Conservation (phyloP, 2,888 invertebrate genomes). For the Mythimna vitellina region DNA sequence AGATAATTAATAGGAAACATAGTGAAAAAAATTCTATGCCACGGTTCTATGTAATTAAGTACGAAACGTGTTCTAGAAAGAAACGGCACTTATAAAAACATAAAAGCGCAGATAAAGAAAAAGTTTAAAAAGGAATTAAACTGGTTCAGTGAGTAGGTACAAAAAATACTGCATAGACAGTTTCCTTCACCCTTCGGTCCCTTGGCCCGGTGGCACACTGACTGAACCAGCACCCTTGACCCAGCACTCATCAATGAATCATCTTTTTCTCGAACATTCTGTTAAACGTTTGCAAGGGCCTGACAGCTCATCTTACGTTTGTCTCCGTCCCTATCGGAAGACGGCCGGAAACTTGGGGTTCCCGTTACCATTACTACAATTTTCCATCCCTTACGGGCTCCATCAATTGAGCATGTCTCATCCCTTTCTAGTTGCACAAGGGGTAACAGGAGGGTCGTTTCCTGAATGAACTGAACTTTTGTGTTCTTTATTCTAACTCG, state of each 20-base stretch:
- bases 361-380: conserved; percentile 77
- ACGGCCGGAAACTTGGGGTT: conserved; percentile 81
- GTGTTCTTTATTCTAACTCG: conserved; percentile 72
- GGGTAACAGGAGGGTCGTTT: conserved; percentile 74
- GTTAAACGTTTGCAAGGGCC: conserved; percentile 63
- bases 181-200: conserved; percentile 69
- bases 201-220: conserved; percentile 83
- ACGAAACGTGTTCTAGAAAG: background rate
- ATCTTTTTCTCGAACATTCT: conserved; percentile 53
- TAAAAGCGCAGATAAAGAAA: conserved; percentile 37
- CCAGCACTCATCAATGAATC: conserved; percentile 67
- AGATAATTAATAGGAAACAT: conserved; percentile 22
- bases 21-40: background rate
- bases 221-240: conserved; percentile 68
- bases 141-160: conserved; percentile 55
- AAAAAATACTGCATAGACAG: conserved; percentile 56
- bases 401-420: conserved; percentile 38
- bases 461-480: conserved; percentile 72
- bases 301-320: conserved; percentile 75
- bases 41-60: conserved; percentile 30
- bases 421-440: conserved; percentile 79
- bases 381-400: conserved; percentile 70
- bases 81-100: conserved; percentile 20
- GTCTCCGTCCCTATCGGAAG: conserved; percentile 78
- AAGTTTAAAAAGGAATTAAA: conserved; percentile 50